These are phyloP conservation scores for Adela reaumurella DNA, from an alignment of 2,888 invertebrate genomes.

Conservation along the genomic window DNA sequence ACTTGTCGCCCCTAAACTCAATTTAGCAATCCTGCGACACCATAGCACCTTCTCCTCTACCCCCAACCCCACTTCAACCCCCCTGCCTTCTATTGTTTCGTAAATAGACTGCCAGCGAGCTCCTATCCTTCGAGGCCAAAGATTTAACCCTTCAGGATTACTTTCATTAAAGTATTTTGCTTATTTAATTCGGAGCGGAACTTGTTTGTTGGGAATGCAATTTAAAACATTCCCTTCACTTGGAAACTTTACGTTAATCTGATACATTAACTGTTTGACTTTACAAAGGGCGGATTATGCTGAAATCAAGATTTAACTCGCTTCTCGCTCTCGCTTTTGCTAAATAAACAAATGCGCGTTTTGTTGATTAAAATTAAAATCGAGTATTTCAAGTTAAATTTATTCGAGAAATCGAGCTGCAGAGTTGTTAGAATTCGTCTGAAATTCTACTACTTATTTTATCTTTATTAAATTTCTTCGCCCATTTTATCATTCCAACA, in stretches of 20 bases:
- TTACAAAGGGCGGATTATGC: neutral
- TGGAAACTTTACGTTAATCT: conserved; percentile 53
- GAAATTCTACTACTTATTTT: no score
- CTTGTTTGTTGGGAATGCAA: conserved; percentile 50
- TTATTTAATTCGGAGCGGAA: conserved; percentile 45
- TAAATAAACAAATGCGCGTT: no score
- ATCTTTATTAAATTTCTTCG: no score
- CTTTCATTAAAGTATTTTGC: conserved; percentile 45
- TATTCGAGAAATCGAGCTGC: no score
- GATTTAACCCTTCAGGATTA: conserved; percentile 24
- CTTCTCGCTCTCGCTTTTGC: no score
- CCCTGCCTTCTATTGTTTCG: neutral
- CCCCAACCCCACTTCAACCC: no score
- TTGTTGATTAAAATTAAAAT: no score
- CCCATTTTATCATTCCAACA: no score
- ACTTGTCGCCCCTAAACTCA: no score
- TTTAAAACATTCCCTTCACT: conserved; percentile 44
- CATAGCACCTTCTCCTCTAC: neutral
- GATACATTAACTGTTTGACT: conserved; percentile 27
- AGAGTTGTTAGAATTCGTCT: no score
- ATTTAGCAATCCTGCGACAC: no score
- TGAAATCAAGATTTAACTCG: neutral
- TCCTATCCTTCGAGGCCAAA: neutral
- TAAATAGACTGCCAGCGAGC: neutral
- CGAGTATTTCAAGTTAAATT: no score